phyloP scores from a whole-genome alignment of 2,888 invertebrate species.

The Chouioia cunea region DNA sequence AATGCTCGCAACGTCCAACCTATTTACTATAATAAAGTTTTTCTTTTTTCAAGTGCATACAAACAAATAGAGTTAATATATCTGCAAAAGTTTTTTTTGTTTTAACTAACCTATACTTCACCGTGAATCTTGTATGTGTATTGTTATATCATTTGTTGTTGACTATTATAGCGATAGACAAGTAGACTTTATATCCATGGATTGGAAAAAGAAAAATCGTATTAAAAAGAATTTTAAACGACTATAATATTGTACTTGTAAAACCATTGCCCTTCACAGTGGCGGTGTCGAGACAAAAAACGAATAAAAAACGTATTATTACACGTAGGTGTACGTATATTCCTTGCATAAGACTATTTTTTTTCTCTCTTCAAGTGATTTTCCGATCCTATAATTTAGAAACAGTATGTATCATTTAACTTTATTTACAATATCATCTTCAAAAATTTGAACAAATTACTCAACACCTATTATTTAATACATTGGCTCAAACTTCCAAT shows the following conservation, averaged over 20 bases:
- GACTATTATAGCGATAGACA: slow-evolving; percentile 60
- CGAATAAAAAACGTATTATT: slow-evolving; percentile 30
- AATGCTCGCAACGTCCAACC: no score
- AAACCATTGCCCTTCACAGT: slow-evolving; percentile 2
- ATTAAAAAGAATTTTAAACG: slow-evolving; percentile 40
- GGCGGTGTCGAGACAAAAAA: slow-evolving; percentile 32
- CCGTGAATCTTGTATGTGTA: slow-evolving; percentile 53
- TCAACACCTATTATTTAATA: slow-evolving; percentile 38
- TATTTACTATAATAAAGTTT: no score
- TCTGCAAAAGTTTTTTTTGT: no score
- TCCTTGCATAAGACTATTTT: slow-evolving; percentile 35
- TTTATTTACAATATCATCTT: not conserved
- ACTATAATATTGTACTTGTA: slow-evolving; percentile 33
- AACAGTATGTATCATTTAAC: not conserved
- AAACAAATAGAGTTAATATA: no score
- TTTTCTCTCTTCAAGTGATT: slow-evolving; percentile 39
- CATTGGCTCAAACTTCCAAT: slow-evolving; percentile 53
- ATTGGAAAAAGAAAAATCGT: slow-evolving; percentile 40
- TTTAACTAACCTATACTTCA: slow-evolving; percentile 37
- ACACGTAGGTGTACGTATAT: slow-evolving; percentile 31
- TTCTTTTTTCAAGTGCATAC: no score
- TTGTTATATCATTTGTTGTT: slow-evolving; percentile 65
- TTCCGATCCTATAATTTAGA: slow-evolving; percentile 29
- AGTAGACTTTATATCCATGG: slow-evolving; percentile 52
- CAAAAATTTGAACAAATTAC: slow-evolving; percentile 18